These are phyloP conservation scores for Pimephales promelas DNA, from an alignment of 2,113 vertebrate species.

Conservation along the genomic window DNA sequence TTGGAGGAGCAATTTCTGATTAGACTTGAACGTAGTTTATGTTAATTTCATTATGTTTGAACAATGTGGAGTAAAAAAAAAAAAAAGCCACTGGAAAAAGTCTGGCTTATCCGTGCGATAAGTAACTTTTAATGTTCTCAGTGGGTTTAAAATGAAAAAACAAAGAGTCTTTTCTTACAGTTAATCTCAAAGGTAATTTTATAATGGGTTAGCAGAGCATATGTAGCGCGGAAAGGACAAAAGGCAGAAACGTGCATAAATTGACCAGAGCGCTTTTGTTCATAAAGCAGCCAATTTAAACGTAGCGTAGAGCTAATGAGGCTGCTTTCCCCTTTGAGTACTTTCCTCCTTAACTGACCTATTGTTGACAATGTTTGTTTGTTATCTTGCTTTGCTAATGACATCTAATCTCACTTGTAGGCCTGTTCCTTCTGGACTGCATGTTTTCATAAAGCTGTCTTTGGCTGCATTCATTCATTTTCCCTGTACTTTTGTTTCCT, in stretches of 20 bases:
- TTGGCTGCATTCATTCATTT: neutral
- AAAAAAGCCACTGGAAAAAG: constrained; percentile 24
- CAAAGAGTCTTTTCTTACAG: constrained; percentile 23
- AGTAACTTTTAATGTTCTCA: constrained; percentile 41
- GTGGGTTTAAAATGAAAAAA: constrained; percentile 21
- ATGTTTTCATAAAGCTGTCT: constrained; percentile 17
- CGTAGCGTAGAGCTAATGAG: constrained; percentile 50
- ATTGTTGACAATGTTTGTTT: constrained; percentile 43
- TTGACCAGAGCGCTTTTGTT: constrained; percentile 25
- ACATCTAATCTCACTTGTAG: constrained; percentile 46
- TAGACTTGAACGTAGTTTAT: constrained; percentile 54
- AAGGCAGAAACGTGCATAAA: constrained; percentile 33
- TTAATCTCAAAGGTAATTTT: constrained; percentile 17
- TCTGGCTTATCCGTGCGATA: constrained; percentile 25
- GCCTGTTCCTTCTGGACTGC: constrained; percentile 15
- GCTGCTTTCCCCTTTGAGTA: constrained; percentile 35
- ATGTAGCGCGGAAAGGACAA: constrained; percentile 38
- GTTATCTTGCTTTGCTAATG: constrained; percentile 49
- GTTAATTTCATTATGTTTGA: constrained; percentile 57
- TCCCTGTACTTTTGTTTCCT: constrained; percentile 43
- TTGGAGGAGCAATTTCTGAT: constrained; percentile 55
- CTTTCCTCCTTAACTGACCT: constrained; percentile 50
- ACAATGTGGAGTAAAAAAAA: constrained; percentile 12
- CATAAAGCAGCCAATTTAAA: constrained; percentile 31
- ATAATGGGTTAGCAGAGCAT: constrained; percentile 19